These are phyloP conservation scores for Meteorus cinctellus DNA, from an alignment of 2,888 invertebrate genomes.

Conservation along the genomic window DNA sequence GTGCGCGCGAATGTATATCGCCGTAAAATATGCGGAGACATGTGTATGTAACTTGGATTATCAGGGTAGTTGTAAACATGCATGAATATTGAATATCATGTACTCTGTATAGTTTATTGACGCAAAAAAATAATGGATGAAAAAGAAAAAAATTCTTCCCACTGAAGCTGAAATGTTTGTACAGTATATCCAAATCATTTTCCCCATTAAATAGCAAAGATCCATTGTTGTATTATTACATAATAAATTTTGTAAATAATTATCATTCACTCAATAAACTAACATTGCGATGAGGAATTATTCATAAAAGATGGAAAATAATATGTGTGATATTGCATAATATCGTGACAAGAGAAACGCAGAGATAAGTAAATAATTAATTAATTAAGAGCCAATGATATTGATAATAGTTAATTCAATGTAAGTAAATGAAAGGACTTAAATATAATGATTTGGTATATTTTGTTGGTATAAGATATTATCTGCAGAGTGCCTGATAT, in stretches of 20 bases:
- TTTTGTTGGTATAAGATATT: conserved; percentile 61
- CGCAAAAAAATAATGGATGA: not conserved
- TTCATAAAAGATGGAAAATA: not conserved
- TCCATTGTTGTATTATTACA: not conserved
- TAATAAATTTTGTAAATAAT: conserved; percentile 4
- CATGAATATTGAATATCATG: conserved; percentile 41
- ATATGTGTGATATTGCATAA: not conserved
- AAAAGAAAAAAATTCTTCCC: not conserved
- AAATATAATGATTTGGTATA: conserved; percentile 53
- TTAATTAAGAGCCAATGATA: conserved; percentile 10
- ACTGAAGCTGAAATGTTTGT: not conserved
- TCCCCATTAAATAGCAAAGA: not conserved
- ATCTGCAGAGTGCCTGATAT: conserved; percentile 70
- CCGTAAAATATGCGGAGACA: not conserved
- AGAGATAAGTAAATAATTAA: not conserved
- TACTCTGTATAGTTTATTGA: conserved; percentile 14
- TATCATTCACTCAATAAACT: not conserved
- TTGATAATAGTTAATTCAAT: not conserved
- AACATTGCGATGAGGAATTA: not conserved
- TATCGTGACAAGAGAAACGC: not conserved
- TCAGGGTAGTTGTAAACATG: conserved; percentile 52
- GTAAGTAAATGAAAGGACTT: not conserved
- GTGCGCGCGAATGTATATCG: not conserved
- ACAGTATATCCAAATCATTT: not conserved
- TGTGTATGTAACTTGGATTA: conserved; percentile 48